Evolutionary conservation across 2,113 vertebrate genomes (phyloP).

Genomic region (Aptenodytes patagonicus): DNA sequence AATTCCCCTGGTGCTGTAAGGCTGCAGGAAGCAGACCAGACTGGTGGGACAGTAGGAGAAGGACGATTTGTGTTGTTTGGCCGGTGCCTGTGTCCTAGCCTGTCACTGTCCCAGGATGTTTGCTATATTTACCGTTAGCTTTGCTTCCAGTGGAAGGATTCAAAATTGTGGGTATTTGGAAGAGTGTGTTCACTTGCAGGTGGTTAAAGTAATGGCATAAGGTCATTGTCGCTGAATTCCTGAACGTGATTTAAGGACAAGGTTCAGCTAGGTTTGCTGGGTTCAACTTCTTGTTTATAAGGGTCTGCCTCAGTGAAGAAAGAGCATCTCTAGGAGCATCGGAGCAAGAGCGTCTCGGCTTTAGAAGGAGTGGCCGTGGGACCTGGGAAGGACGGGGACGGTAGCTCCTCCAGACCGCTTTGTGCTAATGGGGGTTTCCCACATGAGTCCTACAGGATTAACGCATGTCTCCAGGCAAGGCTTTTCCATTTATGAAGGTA

Average conservation of each 20-base stretch:
- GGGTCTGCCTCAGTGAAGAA: not conserved
- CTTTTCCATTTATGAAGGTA: not conserved
- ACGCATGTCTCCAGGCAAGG: fast-evolving
- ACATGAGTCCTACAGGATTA: not conserved
- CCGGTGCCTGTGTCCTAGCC: not conserved
- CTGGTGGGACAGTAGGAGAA: not conserved
- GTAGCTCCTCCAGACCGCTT: fast-evolving
- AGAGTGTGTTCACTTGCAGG: not conserved
- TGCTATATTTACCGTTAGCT: not conserved
- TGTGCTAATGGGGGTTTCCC: not conserved
- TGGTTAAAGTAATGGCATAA: not conserved
- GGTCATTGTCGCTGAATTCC: not conserved
- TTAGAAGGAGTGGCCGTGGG: not conserved
- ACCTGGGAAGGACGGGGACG: not conserved
- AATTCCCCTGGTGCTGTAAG: not conserved
- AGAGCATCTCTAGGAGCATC: not conserved
- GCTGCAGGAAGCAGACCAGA: not conserved
- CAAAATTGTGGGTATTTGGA: not conserved
- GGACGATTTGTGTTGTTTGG: not conserved
- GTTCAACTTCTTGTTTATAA: not conserved
- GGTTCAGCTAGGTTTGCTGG: not conserved
- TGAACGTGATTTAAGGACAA: not conserved
- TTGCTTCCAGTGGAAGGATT: not conserved
- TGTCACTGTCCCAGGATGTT: not conserved
- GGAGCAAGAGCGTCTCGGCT: not conserved